Evolutionary conservation across 2,113 vertebrate genomes (phyloP), one percentile per base, ranked within the genome.

Genomic region (Callipepla californica): DNA sequence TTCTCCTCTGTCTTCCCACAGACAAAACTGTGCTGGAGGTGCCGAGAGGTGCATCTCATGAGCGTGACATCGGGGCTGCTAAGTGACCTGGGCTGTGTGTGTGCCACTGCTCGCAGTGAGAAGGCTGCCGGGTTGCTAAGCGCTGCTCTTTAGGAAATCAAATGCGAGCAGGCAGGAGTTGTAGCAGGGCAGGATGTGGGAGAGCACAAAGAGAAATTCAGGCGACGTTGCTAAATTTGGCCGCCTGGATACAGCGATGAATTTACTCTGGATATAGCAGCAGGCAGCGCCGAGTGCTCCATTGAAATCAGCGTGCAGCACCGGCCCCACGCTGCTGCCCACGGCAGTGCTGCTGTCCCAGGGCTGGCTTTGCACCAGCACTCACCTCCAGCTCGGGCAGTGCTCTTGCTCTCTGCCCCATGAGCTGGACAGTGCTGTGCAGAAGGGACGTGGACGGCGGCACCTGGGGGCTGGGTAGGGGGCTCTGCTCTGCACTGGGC

Each of bases 121-220:
- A 9, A 70, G 65, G 92, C 94, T 82, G 92, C 4, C 50, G 1
- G 47, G 90, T 94, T 92, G 95, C 95, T 79, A 90, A 88, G 90
- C 88, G 68, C 83, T 70, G 92, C 77, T 90, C 42, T 44, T 50
- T 7, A 8, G 77, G 92, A 69, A 23, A 9, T 4, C 1, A 73
- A 36, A 16, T 0, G 55, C 85, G 45, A 68, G 87, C 67, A 81
- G 84, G 17, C 58, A 11, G 73, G 85, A 85, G 76, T 6, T 87
- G 89, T 9, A 13, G 89, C 84, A 18, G 89, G 84, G 78, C 89
- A 91, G 80, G 69, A 84, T 48, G 93, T 93, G 92, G 87, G 93
- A 94, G 92, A 61, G 90, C 93, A 72, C 48, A 23, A 7, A 40
- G 87, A 93, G 83, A 4, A 80, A 62, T 38, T 30, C 86, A 6